Evolutionary conservation across 2,888 invertebrate genomes (phyloP).

Genomic region (Philopedon plagiatum): DNA sequence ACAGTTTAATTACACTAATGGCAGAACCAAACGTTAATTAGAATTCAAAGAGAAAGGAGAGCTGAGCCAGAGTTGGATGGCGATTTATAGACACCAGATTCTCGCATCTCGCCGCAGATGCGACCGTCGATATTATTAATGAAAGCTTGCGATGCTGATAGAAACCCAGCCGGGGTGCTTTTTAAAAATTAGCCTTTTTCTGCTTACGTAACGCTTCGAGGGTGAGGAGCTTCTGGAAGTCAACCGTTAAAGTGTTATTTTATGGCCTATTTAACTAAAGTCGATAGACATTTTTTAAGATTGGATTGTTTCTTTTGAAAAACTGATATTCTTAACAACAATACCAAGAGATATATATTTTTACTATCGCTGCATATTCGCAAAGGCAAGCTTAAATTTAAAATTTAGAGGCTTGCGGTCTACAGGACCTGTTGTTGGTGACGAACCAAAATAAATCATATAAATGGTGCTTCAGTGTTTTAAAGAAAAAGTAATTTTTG

Average conservation of each 20-base stretch:
- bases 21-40: slow-evolving; percentile 83
- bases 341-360: not conserved
- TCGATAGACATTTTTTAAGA: slow-evolving; percentile 16
- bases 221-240: slow-evolving; percentile 33
- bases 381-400: no score
- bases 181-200: slow-evolving; percentile 51
- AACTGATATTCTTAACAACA: not conserved
- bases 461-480: no score
- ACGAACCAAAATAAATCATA: no score
- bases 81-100: slow-evolving; percentile 58
- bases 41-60: slow-evolving; percentile 75
- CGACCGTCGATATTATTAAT: slow-evolving; percentile 67
- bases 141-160: slow-evolving; percentile 53
- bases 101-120: slow-evolving; percentile 64
- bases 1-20: slow-evolving; percentile 86
- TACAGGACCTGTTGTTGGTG: no score
- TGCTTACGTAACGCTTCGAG: slow-evolving; percentile 43
- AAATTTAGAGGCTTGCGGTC: no score
- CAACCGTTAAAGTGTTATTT: slow-evolving; percentile 51
- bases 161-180: slow-evolving; percentile 44
- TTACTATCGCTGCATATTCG: no score
- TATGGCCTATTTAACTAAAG: slow-evolving; percentile 45
- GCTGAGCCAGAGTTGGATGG: slow-evolving; percentile 63
- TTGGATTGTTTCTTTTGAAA: not conserved
- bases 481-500: no score